Conservation (phyloP, 2,113 vertebrate species). For the Podilymbus podiceps region DNA sequence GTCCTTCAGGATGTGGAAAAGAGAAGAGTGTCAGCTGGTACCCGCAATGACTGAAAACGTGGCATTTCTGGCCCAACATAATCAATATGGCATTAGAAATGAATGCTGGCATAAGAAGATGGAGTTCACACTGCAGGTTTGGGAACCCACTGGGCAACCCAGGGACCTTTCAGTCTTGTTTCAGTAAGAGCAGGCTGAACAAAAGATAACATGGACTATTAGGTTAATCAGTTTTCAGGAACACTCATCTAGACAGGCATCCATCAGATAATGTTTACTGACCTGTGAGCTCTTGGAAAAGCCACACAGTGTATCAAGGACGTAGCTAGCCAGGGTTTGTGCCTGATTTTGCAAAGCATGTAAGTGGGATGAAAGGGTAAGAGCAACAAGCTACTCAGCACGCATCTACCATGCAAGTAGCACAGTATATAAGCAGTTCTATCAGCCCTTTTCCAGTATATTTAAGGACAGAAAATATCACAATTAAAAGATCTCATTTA, state of each 20-base stretch:
- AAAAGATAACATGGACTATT: slow-evolving; percentile 5
- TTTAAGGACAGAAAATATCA: not conserved
- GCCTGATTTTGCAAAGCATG: not conserved
- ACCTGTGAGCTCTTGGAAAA: slow-evolving; percentile 38
- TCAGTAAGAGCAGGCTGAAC: not conserved
- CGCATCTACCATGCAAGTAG: accelerated
- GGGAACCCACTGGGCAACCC: not conserved
- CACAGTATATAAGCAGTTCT: not conserved
- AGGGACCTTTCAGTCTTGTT: not conserved
- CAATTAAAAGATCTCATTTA: not conserved
- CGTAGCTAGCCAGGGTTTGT: not conserved
- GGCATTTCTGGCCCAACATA: not conserved
- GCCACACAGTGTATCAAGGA: not conserved
- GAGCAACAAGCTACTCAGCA: not conserved
- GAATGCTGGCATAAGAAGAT: not conserved
- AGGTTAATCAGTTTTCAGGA: not conserved
- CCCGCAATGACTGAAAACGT: accelerated
- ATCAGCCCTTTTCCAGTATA: not conserved
- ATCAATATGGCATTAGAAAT: not conserved
- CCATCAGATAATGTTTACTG: slow-evolving; percentile 45
- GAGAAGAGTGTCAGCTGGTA: not conserved
- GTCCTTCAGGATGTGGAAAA: not conserved
- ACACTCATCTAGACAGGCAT: not conserved
- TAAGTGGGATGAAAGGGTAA: not conserved
- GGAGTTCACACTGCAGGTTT: not conserved